Percentiles rank a stretch among this genome's conserved stretches.
These are phyloP conservation scores for Acanthosepion pharaonis DNA, from an alignment of 2,888 invertebrate species.

Conservation along the genomic window DNA sequence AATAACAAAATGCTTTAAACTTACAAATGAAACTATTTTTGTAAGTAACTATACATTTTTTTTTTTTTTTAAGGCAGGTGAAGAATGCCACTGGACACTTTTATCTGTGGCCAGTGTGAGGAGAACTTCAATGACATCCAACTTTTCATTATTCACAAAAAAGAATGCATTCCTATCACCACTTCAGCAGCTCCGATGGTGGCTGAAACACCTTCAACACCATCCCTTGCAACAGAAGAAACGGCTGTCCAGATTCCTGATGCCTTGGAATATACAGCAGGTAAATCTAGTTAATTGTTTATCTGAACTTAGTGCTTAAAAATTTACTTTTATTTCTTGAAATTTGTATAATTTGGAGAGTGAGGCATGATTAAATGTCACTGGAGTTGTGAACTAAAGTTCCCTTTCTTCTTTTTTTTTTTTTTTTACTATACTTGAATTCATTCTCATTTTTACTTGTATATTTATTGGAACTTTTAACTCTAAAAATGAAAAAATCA, in stretches of 20 bases:
- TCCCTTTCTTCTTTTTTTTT: too few relatives aligned
- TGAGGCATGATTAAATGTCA: too few relatives aligned
- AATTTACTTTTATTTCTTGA: too few relatives aligned
- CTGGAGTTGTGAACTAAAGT: too few relatives aligned
- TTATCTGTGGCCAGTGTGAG: conserved; percentile 72
- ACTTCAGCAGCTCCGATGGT: conserved; percentile 43
- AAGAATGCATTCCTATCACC: conserved; percentile 56
- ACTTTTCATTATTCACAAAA: conserved; percentile 71
- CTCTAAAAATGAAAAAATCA: too few relatives aligned
- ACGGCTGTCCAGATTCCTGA: neutral
- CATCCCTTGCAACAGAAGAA: conserved; percentile 49
- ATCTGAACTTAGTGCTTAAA: too few relatives aligned
- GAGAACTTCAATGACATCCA: conserved; percentile 70
- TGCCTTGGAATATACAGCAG: conserved; percentile 1
- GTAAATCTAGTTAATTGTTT: neutral
- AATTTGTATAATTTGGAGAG: too few relatives aligned
- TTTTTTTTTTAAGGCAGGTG: neutral
- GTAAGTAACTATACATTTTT: neutral
- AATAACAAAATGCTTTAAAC: too few relatives aligned
- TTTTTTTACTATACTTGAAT: too few relatives aligned
- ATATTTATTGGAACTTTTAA: too few relatives aligned
- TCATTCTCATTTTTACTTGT: too few relatives aligned
- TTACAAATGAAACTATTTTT: too few relatives aligned
- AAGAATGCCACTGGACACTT: conserved; percentile 68
- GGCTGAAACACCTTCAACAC: conserved; percentile 48